Evolutionary conservation across 1,140 invertebrate species (phyloP), one percentile per base, ranked within the genome.

Genomic region (Vanessa atalanta): DNA sequence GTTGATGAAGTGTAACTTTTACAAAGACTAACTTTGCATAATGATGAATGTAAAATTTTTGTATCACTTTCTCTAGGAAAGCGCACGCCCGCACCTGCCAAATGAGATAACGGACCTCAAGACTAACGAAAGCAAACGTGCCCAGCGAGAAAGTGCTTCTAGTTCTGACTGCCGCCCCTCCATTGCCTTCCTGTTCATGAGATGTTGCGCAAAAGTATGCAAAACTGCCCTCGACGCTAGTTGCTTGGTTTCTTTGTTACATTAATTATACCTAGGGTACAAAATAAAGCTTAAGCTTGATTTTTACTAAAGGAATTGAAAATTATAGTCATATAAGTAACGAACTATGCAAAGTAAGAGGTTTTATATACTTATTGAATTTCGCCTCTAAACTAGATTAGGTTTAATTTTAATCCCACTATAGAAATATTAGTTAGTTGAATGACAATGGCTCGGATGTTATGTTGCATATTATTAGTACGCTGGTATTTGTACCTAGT

Each of bases 81-180:
- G 77, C 82, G 76, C 79, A 79, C 80, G 82, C 82, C 77, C 80
- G 80, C 90, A 90, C 90, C 90, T 90, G 90, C 83, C 82, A 87
- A 92, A 90, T 88, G 85, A 86, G 84, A 83, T 92, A 92, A 90
- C 88, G 87, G 86, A 72, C 79, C 83, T 84, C 79, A 83, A 77
- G 78, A 81, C 83, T 79, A 89, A 89, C 83, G 89, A 92, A 92
- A 89, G 90, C 85, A 91, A 91, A 87, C 82, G 88, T 87, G 81
- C 72, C 79, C 76, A 82, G 78, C 79, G 89, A 85, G 88, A 92
- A 90, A 92, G 88, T 89, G 83, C 72, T 74, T 77, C 79, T 70
- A 72, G 84, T 80, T 70, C 71, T 65, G 67, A 65, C 26, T 7
- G 37, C 23, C 48, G 57, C 47, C 43, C 47, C 68, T 75, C 64